A percentile compares a stretch with the other conserved stretches of the same genome.
These are phyloP conservation scores for Otis tarda DNA, from an alignment of 2,113 vertebrate species.

Conservation along the genomic window DNA sequence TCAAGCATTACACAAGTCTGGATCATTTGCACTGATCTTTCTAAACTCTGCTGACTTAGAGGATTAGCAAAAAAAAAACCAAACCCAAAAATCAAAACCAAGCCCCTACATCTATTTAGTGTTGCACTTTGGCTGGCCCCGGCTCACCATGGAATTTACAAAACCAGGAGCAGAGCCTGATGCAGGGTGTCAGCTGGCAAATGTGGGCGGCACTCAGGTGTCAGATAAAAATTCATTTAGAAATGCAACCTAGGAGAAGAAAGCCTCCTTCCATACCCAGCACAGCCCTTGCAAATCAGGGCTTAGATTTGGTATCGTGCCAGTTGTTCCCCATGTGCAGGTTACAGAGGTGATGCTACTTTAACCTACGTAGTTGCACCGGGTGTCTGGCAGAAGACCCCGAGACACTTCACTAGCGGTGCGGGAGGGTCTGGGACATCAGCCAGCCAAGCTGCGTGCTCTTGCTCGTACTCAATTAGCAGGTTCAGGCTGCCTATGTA, in stretches of 20 bases:
- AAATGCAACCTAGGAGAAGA: background rate
- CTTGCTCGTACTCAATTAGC: slow-evolving; percentile 4
- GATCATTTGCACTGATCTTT: slow-evolving; percentile 21
- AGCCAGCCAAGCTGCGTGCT: background rate
- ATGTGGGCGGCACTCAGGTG: background rate
- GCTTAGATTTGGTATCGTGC: background rate
- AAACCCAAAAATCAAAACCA: background rate
- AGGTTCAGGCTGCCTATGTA: background rate
- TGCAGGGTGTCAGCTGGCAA: background rate
- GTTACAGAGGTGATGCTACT: background rate
- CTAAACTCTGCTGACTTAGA: slow-evolving; percentile 16
- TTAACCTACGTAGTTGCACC: accelerated
- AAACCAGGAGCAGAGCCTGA: background rate
- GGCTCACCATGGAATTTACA: background rate
- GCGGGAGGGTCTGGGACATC: background rate
- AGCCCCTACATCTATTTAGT: background rate
- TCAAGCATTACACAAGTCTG: slow-evolving; percentile 25
- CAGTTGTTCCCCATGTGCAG: accelerated
- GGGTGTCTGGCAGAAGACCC: background rate
- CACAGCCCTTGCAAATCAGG: background rate
- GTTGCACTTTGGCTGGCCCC: background rate
- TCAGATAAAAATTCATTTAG: slow-evolving; percentile 7
- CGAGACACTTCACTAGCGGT: accelerated
- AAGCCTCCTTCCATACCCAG: background rate
- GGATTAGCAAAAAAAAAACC: background rate